Evolutionary conservation across 2,113 vertebrate genomes (phyloP).

Genomic region (Alouatta palliata): DNA sequence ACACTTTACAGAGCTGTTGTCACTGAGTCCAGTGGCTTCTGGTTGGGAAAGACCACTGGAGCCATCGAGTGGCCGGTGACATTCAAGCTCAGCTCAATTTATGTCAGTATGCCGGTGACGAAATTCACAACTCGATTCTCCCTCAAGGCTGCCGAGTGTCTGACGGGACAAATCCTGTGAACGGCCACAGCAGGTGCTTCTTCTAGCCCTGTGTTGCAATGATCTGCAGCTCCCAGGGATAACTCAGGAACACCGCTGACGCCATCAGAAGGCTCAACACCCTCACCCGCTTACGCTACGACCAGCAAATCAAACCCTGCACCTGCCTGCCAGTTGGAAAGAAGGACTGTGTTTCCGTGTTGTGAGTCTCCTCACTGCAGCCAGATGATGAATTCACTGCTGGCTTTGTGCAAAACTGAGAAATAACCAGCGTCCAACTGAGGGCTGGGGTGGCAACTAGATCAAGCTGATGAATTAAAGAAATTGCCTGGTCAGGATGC

Average conservation of each 20-base stretch:
- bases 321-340: background rate
- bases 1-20: background rate
- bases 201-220: background rate
- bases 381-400: background rate
- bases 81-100: background rate
- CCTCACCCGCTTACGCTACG: background rate
- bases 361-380: background rate
- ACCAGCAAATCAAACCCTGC: background rate
- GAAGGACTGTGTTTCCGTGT: background rate
- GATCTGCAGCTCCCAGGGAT: background rate
- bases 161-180: background rate
- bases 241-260: conserved; percentile 56
- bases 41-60: background rate
- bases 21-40: background rate
- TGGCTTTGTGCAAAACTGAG: background rate
- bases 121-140: background rate
- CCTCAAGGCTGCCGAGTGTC: background rate
- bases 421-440: fast-evolving
- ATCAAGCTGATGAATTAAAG: background rate
- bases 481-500: fast-evolving
- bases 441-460: background rate
- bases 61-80: conserved; percentile 18
- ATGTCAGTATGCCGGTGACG: conserved; percentile 75
- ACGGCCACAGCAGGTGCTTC: conserved; percentile 1
- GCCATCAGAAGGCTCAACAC: conserved; percentile 8